Percentiles rank a stretch among this genome's conserved stretches.
These are phyloP conservation scores for Plotosus lineatus DNA, from an alignment of 2,113 vertebrate genomes.

Conservation along the genomic window DNA sequence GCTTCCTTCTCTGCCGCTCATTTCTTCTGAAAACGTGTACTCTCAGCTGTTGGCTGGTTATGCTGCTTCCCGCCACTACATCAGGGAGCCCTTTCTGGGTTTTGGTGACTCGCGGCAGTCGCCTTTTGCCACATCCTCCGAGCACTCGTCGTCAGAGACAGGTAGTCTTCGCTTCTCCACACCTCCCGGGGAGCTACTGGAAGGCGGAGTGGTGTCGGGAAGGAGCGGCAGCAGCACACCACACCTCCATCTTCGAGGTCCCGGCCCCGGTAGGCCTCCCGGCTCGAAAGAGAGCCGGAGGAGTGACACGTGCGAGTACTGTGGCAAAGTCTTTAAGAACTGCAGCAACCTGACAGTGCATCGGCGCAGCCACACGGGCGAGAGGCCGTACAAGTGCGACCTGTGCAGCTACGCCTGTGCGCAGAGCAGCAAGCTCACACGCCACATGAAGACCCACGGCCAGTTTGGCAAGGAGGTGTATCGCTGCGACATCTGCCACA, in stretches of 20 bases:
- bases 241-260: slow-evolving; percentile 84
- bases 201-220: slow-evolving; percentile 87
- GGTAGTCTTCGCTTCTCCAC: slow-evolving; percentile 98
- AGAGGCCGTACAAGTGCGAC: slow-evolving; percentile 99
- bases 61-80: slow-evolving; percentile 96
- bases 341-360: slow-evolving; percentile 99
- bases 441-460: slow-evolving; percentile 99
- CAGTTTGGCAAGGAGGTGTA: slow-evolving; percentile 99
- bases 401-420: slow-evolving; percentile 99
- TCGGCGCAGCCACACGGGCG: slow-evolving; percentile 97
- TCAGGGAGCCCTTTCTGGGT: slow-evolving; percentile 96
- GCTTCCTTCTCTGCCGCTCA: slow-evolving; percentile 90
- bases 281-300: slow-evolving; percentile 95
- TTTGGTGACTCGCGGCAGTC: slow-evolving; percentile 97
- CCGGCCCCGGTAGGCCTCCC: slow-evolving; percentile 90
- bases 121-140: slow-evolving; percentile 94
- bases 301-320: slow-evolving; percentile 98
- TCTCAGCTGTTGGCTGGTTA: slow-evolving; percentile 98
- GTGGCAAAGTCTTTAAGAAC: slow-evolving; percentile 99
- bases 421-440: slow-evolving; percentile 99
- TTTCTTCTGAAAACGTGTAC: slow-evolving; percentile 98
- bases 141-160: slow-evolving; percentile 98
- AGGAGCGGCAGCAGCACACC: slow-evolving; percentile 96
- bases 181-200: slow-evolving; percentile 92
- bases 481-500: slow-evolving; percentile 99